Evolutionary conservation across 2,797 vertebrate genomes (phyloP), one percentile per base, ranked within the genome.

Genomic region (Falco biarmicus): DNA sequence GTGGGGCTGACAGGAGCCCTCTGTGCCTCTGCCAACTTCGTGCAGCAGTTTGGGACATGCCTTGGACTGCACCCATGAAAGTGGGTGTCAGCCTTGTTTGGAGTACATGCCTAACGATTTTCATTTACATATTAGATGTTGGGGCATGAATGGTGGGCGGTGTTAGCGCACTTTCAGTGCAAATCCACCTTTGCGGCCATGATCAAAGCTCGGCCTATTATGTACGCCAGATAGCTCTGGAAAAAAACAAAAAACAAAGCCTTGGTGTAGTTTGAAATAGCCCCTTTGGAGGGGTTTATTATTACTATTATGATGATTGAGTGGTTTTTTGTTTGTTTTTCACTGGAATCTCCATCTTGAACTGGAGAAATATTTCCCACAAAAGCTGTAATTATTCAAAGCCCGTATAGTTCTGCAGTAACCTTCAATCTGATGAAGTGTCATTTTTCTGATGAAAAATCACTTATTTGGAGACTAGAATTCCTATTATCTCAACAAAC

Each of bases 41-140:
- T 74, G 88, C 77, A 74, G 93, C 87, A 73, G 15, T 13, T 22
- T 50, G 87, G 94, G 95, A 93, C 93, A 70, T 92, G 94, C 94
- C 79, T 96, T 96, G 96, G 93, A 78, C 60, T 50, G 79, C 50
- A 5, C 95, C 95, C 92, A 48, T 3, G 29, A 13, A 18, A 86
- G n/a, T 19, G 95, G 84, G 76, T 75, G 84, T 91, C 91, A 93
- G 73, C 76, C 82, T 61, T 64, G 45, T 89, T 34, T 15, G n/a
- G 82, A 78, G 64, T 5, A 45, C 53, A 3, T 53, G 92, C 61
- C 69, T 31, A 15, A 63, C 5, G 24, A 54, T 45, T 83, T 39
- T 65, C 18, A 56, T 84, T 94, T 86, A 19, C 56, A 41, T 64
- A 5, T 10, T 47, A 41, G 80, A 29, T 60, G 80, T 37, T 73